phyloP scores from a whole-genome alignment of 2,888 invertebrate genomes.

The Stenichneumon culpator region DNA sequence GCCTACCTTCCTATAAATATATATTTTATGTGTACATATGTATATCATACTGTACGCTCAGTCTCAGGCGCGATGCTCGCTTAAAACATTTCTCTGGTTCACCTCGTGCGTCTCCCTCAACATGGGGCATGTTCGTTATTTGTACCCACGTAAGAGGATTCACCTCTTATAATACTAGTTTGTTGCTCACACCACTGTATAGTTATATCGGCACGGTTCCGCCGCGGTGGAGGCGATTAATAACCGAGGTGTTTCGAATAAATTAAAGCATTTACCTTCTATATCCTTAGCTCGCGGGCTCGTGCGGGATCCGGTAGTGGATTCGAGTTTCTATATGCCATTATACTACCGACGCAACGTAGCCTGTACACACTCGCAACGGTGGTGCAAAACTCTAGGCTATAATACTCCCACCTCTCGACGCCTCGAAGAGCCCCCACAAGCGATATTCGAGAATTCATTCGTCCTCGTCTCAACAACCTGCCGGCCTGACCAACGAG shows the following conservation, averaged over 20 bases:
- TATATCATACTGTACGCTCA: constrained; percentile 22
- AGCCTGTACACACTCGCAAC: constrained; percentile 6
- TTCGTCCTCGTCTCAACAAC: constrained; percentile 67
- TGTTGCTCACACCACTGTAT: constrained; percentile 27
- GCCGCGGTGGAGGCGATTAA: constrained; percentile 80
- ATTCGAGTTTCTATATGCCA: constrained; percentile 47
- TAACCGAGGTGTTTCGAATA: constrained; percentile 84
- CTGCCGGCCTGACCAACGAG: constrained; percentile 56
- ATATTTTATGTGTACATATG: constrained; percentile 29
- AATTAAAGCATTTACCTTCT: constrained; percentile 82
- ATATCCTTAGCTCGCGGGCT: constrained; percentile 63
- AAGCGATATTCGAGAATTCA: constrained; percentile 62
- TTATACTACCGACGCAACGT: neutral
- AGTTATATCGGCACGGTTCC: constrained; percentile 24
- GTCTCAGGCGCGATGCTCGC: constrained; percentile 77
- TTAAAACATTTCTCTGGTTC: constrained; percentile 85
- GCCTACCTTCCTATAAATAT: constrained; percentile 17
- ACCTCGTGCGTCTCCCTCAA: constrained; percentile 76
- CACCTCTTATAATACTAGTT: constrained; percentile 69
- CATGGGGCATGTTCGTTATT: constrained; percentile 83
- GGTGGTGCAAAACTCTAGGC: constrained; percentile 5
- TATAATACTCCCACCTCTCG: constrained; percentile 51
- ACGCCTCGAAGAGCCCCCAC: constrained; percentile 33
- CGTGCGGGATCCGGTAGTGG: constrained; percentile 68
- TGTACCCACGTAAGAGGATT: constrained; percentile 81